Evolutionary conservation across 2,797 vertebrate species (phyloP).

Genomic region (Yasuhikotakia modesta): DNA sequence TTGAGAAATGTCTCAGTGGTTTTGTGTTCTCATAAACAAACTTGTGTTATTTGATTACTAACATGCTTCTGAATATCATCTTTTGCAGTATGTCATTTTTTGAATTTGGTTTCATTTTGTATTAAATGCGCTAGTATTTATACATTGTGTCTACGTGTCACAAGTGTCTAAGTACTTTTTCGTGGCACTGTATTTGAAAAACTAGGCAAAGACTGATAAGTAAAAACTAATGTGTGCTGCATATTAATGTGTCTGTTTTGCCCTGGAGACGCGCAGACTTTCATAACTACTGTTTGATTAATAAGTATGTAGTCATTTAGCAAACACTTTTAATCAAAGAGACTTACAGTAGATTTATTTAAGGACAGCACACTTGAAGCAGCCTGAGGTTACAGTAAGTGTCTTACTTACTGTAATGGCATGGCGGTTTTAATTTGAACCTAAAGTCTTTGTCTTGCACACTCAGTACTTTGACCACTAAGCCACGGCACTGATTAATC

Average conservation of each 20-base stretch:
- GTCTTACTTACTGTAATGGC: neutral
- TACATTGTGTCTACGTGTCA: neutral
- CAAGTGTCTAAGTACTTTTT: neutral
- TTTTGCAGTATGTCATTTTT: neutral
- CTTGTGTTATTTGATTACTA: no score
- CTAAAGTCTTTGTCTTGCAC: constrained; percentile 8
- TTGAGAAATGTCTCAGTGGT: no score
- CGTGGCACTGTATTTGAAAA: neutral
- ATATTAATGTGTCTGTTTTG: neutral
- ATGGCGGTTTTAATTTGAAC: neutral
- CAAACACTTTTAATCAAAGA: neutral
- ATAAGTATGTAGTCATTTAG: constrained; percentile 7
- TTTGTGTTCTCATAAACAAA: no score
- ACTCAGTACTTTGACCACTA: neutral
- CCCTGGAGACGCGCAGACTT: neutral
- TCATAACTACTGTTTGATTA: constrained; percentile 5
- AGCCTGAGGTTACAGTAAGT: neutral
- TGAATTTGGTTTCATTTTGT: neutral
- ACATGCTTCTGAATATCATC: no score
- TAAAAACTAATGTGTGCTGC: neutral
- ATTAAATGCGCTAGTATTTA: neutral
- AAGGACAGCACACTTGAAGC: neutral
- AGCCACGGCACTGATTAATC: constrained; percentile 29
- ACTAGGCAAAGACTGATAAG: neutral
- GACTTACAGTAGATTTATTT: neutral